These are phyloP conservation scores for Tachina grossa DNA, from an alignment of 2,888 invertebrate species.

Conservation along the genomic window DNA sequence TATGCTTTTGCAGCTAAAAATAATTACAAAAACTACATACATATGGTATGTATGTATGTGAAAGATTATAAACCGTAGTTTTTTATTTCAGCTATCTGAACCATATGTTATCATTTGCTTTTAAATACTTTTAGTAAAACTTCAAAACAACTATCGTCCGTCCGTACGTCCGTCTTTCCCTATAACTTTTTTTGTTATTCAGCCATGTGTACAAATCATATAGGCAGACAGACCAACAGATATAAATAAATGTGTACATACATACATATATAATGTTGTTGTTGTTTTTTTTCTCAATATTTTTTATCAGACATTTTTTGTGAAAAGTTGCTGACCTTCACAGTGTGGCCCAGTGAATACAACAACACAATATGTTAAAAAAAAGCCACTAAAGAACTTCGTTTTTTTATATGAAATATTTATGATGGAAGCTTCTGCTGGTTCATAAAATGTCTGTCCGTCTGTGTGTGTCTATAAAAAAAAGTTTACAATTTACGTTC, in stretches of 20 bases:
- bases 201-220: conserved; percentile 52
- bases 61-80: conserved; percentile 10
- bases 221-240: conserved; percentile 22
- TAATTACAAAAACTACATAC: conserved; percentile 38
- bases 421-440: conserved; percentile 57
- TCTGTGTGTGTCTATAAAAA: background rate
- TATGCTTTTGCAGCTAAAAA: conserved; percentile 44
- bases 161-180: conserved; percentile 23
- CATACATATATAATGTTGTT: conserved; percentile 21
- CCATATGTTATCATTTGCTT: conserved; percentile 58
- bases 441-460: conserved; percentile 26
- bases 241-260: background rate
- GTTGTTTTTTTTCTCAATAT: conserved; percentile 29
- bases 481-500: conserved; percentile 38
- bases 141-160: conserved; percentile 11
- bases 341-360: conserved; percentile 71
- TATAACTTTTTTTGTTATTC: conserved; percentile 44
- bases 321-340: conserved; percentile 74
- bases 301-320: conserved; percentile 63
- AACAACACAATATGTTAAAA: conserved; percentile 50
- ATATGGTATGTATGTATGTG: background rate
- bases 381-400: conserved; percentile 41
- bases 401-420: conserved; percentile 44
- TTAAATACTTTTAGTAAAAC: conserved; percentile 33
- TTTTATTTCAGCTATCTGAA: conserved; percentile 27